Percentiles rank a stretch among this genome's conserved stretches.
Conservation (phyloP, 2,888 invertebrate genomes). For the Lumbricus terrestris region DNA sequence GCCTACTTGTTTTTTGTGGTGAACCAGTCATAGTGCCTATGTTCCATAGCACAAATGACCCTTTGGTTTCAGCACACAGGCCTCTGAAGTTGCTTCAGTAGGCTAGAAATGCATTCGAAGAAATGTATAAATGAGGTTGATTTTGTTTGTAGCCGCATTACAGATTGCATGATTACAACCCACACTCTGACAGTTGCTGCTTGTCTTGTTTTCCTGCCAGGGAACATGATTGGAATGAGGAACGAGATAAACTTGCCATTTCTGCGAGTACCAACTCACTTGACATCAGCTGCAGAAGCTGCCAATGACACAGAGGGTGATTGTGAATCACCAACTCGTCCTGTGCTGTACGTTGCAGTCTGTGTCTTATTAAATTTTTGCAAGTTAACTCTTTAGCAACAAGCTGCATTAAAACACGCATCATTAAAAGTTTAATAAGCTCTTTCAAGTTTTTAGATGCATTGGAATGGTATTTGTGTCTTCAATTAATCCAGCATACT, state of each 20-base stretch:
- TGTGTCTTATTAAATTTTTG: not conserved
- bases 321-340: constrained; percentile 17
- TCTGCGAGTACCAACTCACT: not conserved
- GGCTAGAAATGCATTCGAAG: not conserved
- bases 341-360: constrained; percentile 17
- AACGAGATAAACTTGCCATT: constrained; percentile 23
- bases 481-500: not conserved
- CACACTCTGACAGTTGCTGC: no score
- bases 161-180: not conserved
- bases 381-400: not conserved
- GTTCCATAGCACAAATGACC: no score
- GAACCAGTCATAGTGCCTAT: no score
- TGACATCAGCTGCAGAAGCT: constrained; percentile 19
- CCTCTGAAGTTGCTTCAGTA: not conserved
- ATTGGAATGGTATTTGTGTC: not conserved
- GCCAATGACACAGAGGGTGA: constrained; percentile 26
- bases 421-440: no score
- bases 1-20: not conserved
- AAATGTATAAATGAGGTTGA: no score
- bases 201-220: not conserved
- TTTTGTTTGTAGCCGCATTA: not conserved
- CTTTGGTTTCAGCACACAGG: not conserved
- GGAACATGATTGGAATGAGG: not conserved
- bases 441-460: not conserved
- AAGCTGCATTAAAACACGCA: no score